Conservation (phyloP, 1,140 invertebrate species). For the Drosophila neocordata region DNA sequence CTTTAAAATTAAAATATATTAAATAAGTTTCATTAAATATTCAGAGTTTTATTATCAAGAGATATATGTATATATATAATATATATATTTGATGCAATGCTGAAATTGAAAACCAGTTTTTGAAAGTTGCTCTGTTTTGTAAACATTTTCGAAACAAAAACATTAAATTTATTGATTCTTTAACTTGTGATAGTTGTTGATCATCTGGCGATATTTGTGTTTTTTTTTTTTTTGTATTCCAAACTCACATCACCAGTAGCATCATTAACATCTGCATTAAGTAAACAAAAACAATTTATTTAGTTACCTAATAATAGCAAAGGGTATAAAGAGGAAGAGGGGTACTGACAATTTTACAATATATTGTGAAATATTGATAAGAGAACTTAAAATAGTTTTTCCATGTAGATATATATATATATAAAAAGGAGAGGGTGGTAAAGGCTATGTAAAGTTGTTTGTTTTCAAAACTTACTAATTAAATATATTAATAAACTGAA, state of each 20-base stretch:
- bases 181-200: no score
- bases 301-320: not conserved
- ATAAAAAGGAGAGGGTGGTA: not conserved
- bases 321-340: no score
- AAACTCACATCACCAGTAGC: not conserved
- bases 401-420: not conserved
- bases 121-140: no score
- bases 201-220: not conserved
- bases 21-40: no score
- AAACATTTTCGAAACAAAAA: no score
- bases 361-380: not conserved
- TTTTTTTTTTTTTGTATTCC: no score
- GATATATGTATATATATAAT: no score
- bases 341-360: not conserved
- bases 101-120: no score
- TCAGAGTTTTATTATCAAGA: no score
- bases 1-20: no score
- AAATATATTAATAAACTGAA: not conserved
- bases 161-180: no score
- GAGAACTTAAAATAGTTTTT: not conserved
- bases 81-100: no score
- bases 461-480: slow-evolving; percentile 1
- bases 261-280: slow-evolving; percentile 1
- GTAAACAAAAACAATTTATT: not conserved
- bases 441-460: not conserved